A percentile compares a stretch with the other conserved stretches of the same genome.
These are phyloP conservation scores for Nipponacmea schrenckii DNA, from an alignment of 2,888 invertebrate genomes.

Conservation along the genomic window DNA sequence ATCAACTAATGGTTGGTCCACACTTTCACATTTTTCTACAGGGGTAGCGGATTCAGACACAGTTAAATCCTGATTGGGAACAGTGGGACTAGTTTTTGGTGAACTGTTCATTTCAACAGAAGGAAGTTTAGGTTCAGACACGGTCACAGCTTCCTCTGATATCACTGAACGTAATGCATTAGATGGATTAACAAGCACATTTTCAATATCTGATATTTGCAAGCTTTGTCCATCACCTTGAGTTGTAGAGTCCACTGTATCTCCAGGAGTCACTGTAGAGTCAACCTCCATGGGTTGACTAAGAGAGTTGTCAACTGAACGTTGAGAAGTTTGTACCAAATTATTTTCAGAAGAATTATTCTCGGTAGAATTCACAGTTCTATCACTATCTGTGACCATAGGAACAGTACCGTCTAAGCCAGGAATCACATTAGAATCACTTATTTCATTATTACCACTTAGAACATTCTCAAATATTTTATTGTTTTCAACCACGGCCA, in stretches of 20 bases:
- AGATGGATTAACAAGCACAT: not conserved
- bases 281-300: not conserved
- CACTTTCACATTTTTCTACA: not conserved
- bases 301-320: not conserved
- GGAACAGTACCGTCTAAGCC: conserved; percentile 6
- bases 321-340: not conserved
- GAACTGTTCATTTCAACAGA: not conserved
- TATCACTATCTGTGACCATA: too few relatives aligned
- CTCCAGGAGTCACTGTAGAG: not conserved
- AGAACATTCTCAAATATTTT: too few relatives aligned
- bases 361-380: too few relatives aligned
- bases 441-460: too few relatives aligned
- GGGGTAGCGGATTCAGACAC: not conserved
- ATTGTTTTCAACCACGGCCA: conserved; percentile 7
- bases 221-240: not conserved
- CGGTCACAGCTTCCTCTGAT: conserved; percentile 12
- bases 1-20: not conserved
- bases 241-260: not conserved
- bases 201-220: not conserved
- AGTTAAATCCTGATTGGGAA: not conserved
- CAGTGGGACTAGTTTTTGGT: not conserved
- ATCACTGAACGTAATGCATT: not conserved
- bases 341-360: too few relatives aligned
- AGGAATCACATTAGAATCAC: conserved; percentile 12
- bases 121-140: conserved; percentile 10